Conservation (phyloP, 2,797 vertebrate species). For the Protonibea diacanthus region DNA sequence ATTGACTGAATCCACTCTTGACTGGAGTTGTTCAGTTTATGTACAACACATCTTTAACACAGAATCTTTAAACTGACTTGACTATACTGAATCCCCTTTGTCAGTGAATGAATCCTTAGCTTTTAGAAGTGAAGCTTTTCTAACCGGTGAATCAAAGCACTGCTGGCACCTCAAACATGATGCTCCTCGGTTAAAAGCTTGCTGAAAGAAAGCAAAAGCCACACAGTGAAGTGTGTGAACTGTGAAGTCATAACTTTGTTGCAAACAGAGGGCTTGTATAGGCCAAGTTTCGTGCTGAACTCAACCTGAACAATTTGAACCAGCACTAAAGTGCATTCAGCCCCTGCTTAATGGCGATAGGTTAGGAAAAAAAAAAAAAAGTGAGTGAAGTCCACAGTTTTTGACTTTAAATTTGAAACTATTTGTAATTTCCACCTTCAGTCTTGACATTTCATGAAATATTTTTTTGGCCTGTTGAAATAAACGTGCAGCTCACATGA, state of each 20-base stretch:
- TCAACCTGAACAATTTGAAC: background rate
- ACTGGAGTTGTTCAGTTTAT: background rate
- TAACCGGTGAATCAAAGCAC: background rate
- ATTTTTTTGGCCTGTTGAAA: background rate
- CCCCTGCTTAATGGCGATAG: background rate
- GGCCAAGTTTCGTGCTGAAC: background rate
- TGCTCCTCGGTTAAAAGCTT: background rate
- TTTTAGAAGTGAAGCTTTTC: background rate
- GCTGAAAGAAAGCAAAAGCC: background rate
- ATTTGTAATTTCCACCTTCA: background rate
- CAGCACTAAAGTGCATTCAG: background rate
- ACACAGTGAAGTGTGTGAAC: background rate
- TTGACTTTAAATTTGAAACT: no score
- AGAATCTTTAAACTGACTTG: background rate
- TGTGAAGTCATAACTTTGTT: no score
- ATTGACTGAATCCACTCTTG: no score
- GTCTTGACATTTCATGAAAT: background rate
- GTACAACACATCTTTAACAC: background rate
- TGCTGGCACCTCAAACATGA: background rate
- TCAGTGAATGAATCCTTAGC: background rate
- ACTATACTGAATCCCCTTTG: background rate
- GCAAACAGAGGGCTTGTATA: no score
- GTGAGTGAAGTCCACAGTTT: background rate
- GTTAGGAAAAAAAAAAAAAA: background rate
- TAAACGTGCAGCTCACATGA: background rate